These are phyloP conservation scores for Bovichtus variegatus DNA, from an alignment of 2,797 vertebrate genomes.

Conservation along the genomic window DNA sequence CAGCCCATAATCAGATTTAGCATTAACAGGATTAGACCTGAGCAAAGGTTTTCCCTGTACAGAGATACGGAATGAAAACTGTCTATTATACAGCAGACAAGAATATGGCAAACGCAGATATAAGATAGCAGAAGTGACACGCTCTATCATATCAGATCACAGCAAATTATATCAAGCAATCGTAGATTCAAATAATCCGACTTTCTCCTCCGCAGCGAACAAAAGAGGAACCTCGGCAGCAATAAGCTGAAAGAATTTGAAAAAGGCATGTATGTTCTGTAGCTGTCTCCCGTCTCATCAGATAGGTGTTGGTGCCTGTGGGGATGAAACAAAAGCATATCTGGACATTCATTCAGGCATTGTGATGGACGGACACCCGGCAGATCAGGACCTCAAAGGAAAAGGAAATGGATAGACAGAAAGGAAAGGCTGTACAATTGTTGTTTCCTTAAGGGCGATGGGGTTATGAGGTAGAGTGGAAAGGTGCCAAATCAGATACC, in stretches of 20 bases:
- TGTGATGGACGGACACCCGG: slow-evolving; percentile 74
- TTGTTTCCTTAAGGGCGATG: slow-evolving; percentile 64
- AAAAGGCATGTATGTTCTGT: slow-evolving; percentile 22
- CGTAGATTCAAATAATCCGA: slow-evolving; percentile 59
- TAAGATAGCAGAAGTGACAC: slow-evolving; percentile 64
- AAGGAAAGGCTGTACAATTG: slow-evolving; percentile 55
- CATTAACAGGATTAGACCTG: slow-evolving; percentile 79
- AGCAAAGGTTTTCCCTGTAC: slow-evolving; percentile 61
- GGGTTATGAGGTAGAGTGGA: slow-evolving; percentile 71
- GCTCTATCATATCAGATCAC: slow-evolving; percentile 63
- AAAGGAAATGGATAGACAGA: slow-evolving; percentile 55
- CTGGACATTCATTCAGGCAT: slow-evolving; percentile 61
- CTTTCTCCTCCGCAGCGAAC: slow-evolving; percentile 9
- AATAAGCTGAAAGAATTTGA: slow-evolving; percentile 43
- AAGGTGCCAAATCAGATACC: slow-evolving; percentile 72
- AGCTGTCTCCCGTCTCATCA: slow-evolving; percentile 49
- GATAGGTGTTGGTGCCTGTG: slow-evolving; percentile 41
- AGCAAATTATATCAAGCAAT: slow-evolving; percentile 64
- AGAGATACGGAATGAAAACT: slow-evolving; percentile 68
- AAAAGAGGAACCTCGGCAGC: slow-evolving; percentile 25
- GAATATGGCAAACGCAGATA: slow-evolving; percentile 62
- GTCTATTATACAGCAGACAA: slow-evolving; percentile 64
- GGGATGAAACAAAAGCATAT: slow-evolving; percentile 63
- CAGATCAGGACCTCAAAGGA: slow-evolving; percentile 58
- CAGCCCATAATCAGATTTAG: slow-evolving; percentile 72